Evolutionary conservation across 2,888 invertebrate species (phyloP), one percentile per base, ranked within the genome.

Genomic region (Trachelus iudaicus): DNA sequence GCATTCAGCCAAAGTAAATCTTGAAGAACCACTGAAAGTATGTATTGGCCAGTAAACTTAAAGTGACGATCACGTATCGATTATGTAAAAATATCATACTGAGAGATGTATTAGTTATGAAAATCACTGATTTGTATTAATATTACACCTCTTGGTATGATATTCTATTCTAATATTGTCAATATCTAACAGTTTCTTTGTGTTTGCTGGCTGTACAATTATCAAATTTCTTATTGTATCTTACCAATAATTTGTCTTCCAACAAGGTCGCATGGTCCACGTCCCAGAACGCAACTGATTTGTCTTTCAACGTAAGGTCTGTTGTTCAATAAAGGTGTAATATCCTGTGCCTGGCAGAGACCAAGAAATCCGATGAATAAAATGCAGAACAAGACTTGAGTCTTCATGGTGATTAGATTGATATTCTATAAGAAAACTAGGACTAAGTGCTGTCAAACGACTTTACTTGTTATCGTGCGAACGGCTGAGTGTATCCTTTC

Each of bases 191-290:
- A 6, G 40, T 23, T 23, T 6, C 23, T 56, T 56, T 56, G 40
- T 23, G 40, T 56, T 56, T 56, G 1, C 40, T 23, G 40, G 23
- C 15, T 56, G 40, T 56, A 56, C 4, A 23, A 6, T 56, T 56
- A 23, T 56, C 15, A 56, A 56, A 56, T 56, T 56, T 56, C 23
- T 6, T 56, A 9, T 56, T 23, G 9, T 56, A 56, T 83, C 87
- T 89, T 90, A 94, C 95, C 92, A 93, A 93, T 94, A 69, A 95
- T 91, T 89, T 94, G 94, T 79, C 92, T 92, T 80, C 95, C 95
- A 77, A 94, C 90, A 79, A 92, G 91, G 89, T 94, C 94, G 86
- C 95, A 95, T 13, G 93, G 93, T 81, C 92, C 93, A 83, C 92
- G 92, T 81, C 93, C 93, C 73, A 94, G 91, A 75, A 94, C 93